Percentiles rank a stretch among this genome's conserved stretches.
Evolutionary conservation across 2,113 vertebrate species (phyloP).

Genomic region (Melanotaenia duboulayi): DNA sequence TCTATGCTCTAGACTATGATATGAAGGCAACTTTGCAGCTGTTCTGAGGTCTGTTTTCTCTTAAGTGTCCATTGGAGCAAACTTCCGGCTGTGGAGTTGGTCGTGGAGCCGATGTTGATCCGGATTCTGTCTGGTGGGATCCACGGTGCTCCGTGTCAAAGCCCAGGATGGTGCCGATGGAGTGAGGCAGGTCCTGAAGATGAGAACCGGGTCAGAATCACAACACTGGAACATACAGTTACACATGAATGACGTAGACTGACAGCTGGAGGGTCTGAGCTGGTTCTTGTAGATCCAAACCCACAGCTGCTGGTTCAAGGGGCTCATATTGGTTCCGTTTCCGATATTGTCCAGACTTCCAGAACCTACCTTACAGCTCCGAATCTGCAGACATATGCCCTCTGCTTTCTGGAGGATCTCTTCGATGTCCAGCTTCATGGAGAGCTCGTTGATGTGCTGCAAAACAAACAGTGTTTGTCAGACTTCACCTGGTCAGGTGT

Average conservation of each 20-base stretch:
- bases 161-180: conserved; percentile 88
- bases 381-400: conserved; percentile 92
- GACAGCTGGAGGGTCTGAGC: no score
- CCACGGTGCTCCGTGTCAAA: conserved; percentile 76
- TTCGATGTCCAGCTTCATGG: conserved; percentile 96
- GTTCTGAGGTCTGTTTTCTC: conserved; percentile 62
- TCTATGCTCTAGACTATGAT: conserved; percentile 72
- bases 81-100: conserved; percentile 38
- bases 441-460: conserved; percentile 97
- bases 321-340: no score
- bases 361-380: conserved; percentile 89
- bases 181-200: conserved; percentile 88
- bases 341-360: no score
- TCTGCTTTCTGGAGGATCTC: conserved; percentile 92
- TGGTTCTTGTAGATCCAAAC: no score
- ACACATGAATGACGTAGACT: no score
- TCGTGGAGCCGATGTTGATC: background rate
- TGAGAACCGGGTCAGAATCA: background rate
- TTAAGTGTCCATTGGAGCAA: conserved; percentile 79
- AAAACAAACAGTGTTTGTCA: background rate
- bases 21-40: conserved; percentile 80
- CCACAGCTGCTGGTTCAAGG: no score
- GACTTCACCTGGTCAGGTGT: no score
- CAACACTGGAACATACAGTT: no score
- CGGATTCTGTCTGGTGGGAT: conserved; percentile 55